Evolutionary conservation across 2,888 invertebrate species (phyloP).

Genomic region (Malthinus flaveolus): DNA sequence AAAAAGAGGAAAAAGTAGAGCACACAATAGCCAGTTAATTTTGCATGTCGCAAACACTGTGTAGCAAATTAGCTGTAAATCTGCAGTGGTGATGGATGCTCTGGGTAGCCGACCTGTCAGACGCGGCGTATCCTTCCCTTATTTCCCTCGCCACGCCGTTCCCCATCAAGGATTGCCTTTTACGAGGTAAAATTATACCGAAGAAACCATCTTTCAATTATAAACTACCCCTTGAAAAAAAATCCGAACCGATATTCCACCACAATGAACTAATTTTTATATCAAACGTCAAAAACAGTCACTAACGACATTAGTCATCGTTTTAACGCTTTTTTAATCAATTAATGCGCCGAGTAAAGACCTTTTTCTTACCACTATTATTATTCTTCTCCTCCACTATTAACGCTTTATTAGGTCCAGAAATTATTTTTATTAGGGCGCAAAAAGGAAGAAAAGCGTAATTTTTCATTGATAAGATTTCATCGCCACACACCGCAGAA

Average conservation of each 20-base stretch:
- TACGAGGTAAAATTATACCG: constrained; percentile 16
- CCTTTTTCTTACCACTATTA: constrained; percentile 1
- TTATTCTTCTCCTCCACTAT: not conserved
- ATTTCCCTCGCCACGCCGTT: constrained; percentile 39
- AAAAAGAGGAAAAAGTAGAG: not conserved
- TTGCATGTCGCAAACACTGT: constrained; percentile 51
- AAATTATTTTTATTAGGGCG: constrained; percentile 3
- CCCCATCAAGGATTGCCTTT: constrained; percentile 14
- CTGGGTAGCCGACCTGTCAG: constrained; percentile 44
- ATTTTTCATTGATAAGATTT: constrained; percentile 17
- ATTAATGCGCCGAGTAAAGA: constrained; percentile 1
- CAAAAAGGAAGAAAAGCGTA: not conserved
- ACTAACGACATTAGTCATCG: not conserved
- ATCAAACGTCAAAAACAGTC: constrained; percentile 3
- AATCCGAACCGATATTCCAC: not conserved
- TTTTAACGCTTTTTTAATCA: constrained; percentile 4
- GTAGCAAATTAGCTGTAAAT: constrained; percentile 53
- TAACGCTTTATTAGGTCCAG: not conserved
- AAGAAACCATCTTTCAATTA: constrained; percentile 9
- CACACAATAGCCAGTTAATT: constrained; percentile 50
- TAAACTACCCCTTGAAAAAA: too few species aligned
- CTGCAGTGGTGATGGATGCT: constrained; percentile 50
- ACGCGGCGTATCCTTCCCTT: constrained; percentile 42
- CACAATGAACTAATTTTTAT: constrained; percentile 1
- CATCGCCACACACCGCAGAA: constrained; percentile 9